These are phyloP conservation scores for Monochamus saltuarius DNA, from an alignment of 1,140 invertebrate genomes.

Conservation along the genomic window DNA sequence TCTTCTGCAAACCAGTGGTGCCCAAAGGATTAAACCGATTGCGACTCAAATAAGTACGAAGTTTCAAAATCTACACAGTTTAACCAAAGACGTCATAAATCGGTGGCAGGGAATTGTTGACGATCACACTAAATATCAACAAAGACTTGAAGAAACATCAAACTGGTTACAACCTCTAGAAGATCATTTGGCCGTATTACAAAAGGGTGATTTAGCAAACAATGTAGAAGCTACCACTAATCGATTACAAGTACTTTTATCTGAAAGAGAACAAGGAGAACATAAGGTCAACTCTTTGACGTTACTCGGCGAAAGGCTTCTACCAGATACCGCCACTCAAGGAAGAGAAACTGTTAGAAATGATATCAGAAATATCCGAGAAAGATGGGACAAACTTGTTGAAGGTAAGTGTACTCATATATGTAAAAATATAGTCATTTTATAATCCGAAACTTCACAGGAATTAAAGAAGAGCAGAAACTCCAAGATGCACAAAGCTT, in stretches of 20 bases:
- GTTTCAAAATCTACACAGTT: slow-evolving; percentile 79
- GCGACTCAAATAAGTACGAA: slow-evolving; percentile 87
- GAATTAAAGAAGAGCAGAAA: slow-evolving; percentile 77
- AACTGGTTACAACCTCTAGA: slow-evolving; percentile 77
- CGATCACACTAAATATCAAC: slow-evolving; percentile 80
- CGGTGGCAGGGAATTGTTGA: slow-evolving; percentile 83
- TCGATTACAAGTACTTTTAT: slow-evolving; percentile 72
- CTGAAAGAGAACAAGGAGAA: slow-evolving; percentile 82
- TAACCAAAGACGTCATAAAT: slow-evolving; percentile 86
- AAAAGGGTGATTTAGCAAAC: slow-evolving; percentile 52
- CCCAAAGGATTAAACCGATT: slow-evolving; percentile 83
- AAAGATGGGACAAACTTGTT: slow-evolving; percentile 83
- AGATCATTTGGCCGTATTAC: slow-evolving; percentile 65
- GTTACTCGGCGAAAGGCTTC: slow-evolving; percentile 78
- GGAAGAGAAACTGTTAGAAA: slow-evolving; percentile 86
- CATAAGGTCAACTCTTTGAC: slow-evolving; percentile 72
- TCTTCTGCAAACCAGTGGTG: slow-evolving; percentile 78
- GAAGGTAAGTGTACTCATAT: slow-evolving; percentile 58
- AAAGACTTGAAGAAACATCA: slow-evolving; percentile 73
- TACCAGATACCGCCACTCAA: slow-evolving; percentile 85
- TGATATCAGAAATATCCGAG: slow-evolving; percentile 73
- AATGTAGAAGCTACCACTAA: slow-evolving; percentile 62
- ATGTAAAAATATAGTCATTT: neutral
- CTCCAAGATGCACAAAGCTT: slow-evolving; percentile 80
- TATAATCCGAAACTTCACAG: slow-evolving; percentile 23